Evolutionary conservation across 2,113 vertebrate species (phyloP), one percentile per base, ranked within the genome.

Genomic region (Catharus minimus): DNA sequence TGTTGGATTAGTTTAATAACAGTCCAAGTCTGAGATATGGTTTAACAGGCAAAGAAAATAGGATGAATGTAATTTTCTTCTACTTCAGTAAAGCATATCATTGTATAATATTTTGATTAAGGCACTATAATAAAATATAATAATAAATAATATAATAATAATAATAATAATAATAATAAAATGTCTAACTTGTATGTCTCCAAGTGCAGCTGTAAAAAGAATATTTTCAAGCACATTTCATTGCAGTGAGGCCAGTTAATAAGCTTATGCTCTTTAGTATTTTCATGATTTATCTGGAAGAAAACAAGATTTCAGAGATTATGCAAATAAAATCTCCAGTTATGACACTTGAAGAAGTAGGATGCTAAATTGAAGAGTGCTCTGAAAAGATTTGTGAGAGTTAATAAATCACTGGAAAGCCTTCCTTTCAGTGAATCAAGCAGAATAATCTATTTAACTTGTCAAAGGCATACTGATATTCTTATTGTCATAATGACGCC

Each of bases 241-340:
- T 27, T 60, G 28, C 47, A 52, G 21, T 38, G 33, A 82, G 32
- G 19, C 39, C 53, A 74, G 21, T 65, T 88, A 86, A 78, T 30
- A 90, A 89, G 19, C 27, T 76, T 66, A 49, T 43, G 20, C 12
- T 75, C 30, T 68, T 90, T 61, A 86, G 57, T 27, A 57, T 77
- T 83, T 82, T 47, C 24, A 47, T 47, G 15, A 83, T 43, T 47
- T 77, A 60, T 77, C 55, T 49, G 73, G 24, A 86, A 66, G 46
- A 88, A 93, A 82, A 52, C 24, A 72, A 92, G 57, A 85, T 89
- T 89, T 85, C 49, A 85, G 43, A 82, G 71, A 88, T 71, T 65
- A 86, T 39, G 36, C 44, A 91, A 88, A 91, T 74, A 24, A 36
- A 52, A 36, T 76, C 53, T 52, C 33, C 39, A 58, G n/a, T 52